phyloP scores from a whole-genome alignment of 2,888 invertebrate species.

The Chouioia cunea region DNA sequence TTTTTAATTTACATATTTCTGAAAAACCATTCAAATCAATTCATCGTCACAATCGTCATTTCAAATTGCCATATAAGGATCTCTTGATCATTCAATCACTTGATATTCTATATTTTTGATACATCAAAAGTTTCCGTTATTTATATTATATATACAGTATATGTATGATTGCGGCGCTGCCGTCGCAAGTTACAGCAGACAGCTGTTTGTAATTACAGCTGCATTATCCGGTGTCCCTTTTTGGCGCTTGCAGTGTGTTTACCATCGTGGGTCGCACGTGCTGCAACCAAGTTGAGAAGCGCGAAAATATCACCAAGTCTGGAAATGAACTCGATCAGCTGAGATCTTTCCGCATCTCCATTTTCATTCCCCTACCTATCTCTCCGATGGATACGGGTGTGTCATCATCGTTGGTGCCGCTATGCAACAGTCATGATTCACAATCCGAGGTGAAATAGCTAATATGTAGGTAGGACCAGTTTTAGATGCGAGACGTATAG shows the following conservation, averaged over 20 bases:
- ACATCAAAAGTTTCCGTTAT: too few species aligned
- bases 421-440: neutral
- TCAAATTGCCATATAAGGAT: too few species aligned
- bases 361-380: neutral
- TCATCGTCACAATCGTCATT: too few species aligned
- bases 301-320: constrained; percentile 1
- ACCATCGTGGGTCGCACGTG: neutral
- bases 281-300: neutral
- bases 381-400: neutral
- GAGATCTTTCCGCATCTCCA: neutral
- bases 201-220: neutral
- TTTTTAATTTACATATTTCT: too few species aligned
- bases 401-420: constrained; percentile 8
- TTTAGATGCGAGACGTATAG: neutral
- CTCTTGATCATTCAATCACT: too few species aligned
- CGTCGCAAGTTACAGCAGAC: neutral
- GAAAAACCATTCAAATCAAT: too few species aligned
- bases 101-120: too few species aligned
- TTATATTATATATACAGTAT: too few species aligned
- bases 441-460: too few species aligned
- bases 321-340: constrained; percentile 34
- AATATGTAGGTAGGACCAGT: neutral
- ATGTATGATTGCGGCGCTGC: too few species aligned
- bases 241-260: constrained; percentile 1
- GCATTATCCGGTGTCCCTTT: too few species aligned